Evolutionary conservation across 1,140 invertebrate species (phyloP).

Genomic region (Philotrypesis tridentata): DNA sequence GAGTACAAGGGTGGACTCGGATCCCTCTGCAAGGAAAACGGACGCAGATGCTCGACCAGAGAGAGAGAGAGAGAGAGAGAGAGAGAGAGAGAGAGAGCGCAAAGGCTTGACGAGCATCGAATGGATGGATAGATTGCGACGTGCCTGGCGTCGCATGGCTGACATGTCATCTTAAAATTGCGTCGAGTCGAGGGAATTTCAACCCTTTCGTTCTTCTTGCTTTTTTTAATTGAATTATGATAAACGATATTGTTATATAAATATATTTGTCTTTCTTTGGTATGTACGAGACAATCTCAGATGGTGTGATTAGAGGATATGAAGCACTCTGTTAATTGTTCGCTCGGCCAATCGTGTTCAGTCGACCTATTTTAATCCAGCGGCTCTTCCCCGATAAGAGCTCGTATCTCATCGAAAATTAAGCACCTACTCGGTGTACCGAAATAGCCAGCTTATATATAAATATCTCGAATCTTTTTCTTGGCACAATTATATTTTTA

Average conservation of each 20-base stretch:
- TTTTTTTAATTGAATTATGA: background rate
- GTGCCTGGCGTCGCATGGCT: conserved; percentile 65
- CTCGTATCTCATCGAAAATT: background rate
- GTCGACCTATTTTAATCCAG: no score
- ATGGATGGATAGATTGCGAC: conserved; percentile 61
- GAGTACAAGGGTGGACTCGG: conserved; percentile 34
- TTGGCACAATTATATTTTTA: no score
- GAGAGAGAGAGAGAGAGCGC: no score
- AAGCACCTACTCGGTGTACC: conserved; percentile 15
- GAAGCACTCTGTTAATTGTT: no score
- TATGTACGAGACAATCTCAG: no score
- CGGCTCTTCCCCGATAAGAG: background rate
- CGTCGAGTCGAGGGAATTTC: conserved; percentile 47
- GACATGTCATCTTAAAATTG: conserved; percentile 70
- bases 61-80: no score
- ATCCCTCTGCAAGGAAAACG: conserved; percentile 51
- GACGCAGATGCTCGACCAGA: conserved; percentile 66
- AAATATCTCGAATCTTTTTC: background rate
- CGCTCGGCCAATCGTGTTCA: no score
- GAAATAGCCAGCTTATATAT: background rate
- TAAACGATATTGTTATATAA: background rate
- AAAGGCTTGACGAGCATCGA: conserved; percentile 46
- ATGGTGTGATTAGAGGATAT: no score
- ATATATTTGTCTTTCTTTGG: background rate
- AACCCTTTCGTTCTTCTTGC: conserved; percentile 43